Evolutionary conservation across 2,888 invertebrate genomes (phyloP), one percentile per base, ranked within the genome.

Genomic region (Iphiclides podalirius): DNA sequence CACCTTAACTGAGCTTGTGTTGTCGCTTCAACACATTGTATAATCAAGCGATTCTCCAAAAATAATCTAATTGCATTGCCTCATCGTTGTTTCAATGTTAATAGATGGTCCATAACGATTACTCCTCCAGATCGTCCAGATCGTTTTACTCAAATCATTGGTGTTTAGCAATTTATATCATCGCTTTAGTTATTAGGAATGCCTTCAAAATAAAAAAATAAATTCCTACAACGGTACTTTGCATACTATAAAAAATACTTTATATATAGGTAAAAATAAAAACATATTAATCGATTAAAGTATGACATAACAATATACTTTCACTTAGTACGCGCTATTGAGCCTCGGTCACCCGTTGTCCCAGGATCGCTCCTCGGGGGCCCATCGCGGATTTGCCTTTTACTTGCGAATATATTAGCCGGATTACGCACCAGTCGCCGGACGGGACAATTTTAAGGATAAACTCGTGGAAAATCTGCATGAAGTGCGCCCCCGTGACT

Each of bases 401-500:
- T 85, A 82, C 86, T 86, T 85, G 69, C 72, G 87, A 79, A 87
- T 87, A 87, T 71, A 83, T 87, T 86, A 82, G 67, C 60, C 57
- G 75, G 78, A 81, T 84, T 81, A 84, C 68, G 51, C 46, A 56
- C 61, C 63, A 59, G 68, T 69, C 67, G 66, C 66, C 67, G 70
- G 68, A 68, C 68, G 74, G 65, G 72, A 71, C 74, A 76, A 78
- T 80, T 81, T 76, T 68, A 60, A 63, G 75, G 75, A 74, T 81
- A 72, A 82, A 81, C 75, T 75, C 66, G 53, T 69, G 63, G 71
- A 75, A n/a, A 69, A 74, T 76, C 70, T 72, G 64, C 72, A 69
- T 72, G 52, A 66, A 76, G 64, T 67, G 67, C 64, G 61, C 75
- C 71, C 70, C 36, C 52, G 75, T 55, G 71, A 58, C 67, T 73